Evolutionary conservation across 2,113 vertebrate genomes (phyloP), one percentile per base, ranked within the genome.

Genomic region (Colaptes auratus): DNA sequence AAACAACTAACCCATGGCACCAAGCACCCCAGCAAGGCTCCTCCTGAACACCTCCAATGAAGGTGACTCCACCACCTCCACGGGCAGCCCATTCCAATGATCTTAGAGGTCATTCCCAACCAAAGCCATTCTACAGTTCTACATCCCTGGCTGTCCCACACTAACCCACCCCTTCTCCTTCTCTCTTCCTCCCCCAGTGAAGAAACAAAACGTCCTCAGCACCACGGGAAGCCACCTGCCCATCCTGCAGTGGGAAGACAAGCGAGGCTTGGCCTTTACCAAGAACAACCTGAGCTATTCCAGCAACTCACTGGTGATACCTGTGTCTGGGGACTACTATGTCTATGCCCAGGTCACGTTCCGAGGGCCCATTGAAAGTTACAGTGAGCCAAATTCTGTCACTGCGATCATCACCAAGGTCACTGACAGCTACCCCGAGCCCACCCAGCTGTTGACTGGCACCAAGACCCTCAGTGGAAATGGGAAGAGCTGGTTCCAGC

Each of bases 341-440:
- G 95, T 98, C 78, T 98, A 98, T 50, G 97, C 98, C 6, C 98
- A 98, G 96, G 96, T 98, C 93, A 97, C 98, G 3, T 98, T 98
- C 91, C 96, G 97, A 36, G 96, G 97, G 56, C 82, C 66, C 30
- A 58, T 65, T 6, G 92, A 94, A 10, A 48, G 55, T 5, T 7
- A 67, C 75, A 86, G 27, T 24, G 94, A 69, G 73, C 35, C 93
- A 15, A 90, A 9, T 28, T 86, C 81, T 70, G 96, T 98, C 69
- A 93, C 94, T 2, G 96, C 97, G 67, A 90, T 96, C 79, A 97
- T 98, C 93, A 98, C 95, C 87, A 98, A 97, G 91, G 95, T 97
- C 80, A 97, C 97, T 19, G 92, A 97, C 78, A 97, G 92, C 61
- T 98, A 98, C 75, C 97, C 97, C 0, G 97, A 96, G 64, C 97